phyloP scores from a whole-genome alignment of 92 coral and sea anemone species.

The Paragorgia papillata region DNA sequence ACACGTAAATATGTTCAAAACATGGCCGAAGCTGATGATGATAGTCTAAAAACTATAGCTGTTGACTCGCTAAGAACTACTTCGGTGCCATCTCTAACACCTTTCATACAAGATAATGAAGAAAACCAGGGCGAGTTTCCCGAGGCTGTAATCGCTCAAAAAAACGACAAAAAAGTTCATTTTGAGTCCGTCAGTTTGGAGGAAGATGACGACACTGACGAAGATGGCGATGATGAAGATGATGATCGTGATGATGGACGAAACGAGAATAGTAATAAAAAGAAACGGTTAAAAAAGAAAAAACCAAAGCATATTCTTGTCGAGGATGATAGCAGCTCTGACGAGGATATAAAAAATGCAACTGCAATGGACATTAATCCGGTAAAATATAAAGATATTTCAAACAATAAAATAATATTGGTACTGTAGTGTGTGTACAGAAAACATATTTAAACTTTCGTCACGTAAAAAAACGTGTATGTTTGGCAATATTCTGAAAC shows the following conservation, averaged over 20 bases:
- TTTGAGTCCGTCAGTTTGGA: conserved; percentile 92
- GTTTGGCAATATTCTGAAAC: too few species aligned
- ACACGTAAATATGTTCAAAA: background rate
- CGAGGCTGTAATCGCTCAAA: conserved; percentile 57
- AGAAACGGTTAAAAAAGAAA: conserved; percentile 77
- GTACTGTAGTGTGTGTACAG: background rate
- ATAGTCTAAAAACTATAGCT: conserved; percentile 14
- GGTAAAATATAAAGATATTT: conserved; percentile 52
- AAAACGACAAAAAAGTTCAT: conserved; percentile 54
- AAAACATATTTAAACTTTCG: too few species aligned
- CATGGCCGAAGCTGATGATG: conserved; percentile 24
- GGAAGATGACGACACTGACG: conserved; percentile 71
- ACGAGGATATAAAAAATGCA: conserved; percentile 66
- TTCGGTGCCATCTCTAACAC: conserved; percentile 8
- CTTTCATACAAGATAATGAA: conserved; percentile 65
- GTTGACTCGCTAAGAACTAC: background rate
- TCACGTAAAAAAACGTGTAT: too few species aligned
- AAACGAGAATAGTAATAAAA: conserved; percentile 70
- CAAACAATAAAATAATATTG: background rate
- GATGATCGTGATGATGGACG: conserved; percentile 67
- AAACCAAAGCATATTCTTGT: conserved; percentile 63
- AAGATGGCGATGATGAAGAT: conserved; percentile 78
- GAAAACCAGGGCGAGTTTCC: conserved; percentile 71
- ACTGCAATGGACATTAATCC: conserved; percentile 67
- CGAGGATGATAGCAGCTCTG: conserved; percentile 89